Conservation (phyloP, 37 sponge, comb jelly and placozoan species). For the Spongilla lacustris region DNA sequence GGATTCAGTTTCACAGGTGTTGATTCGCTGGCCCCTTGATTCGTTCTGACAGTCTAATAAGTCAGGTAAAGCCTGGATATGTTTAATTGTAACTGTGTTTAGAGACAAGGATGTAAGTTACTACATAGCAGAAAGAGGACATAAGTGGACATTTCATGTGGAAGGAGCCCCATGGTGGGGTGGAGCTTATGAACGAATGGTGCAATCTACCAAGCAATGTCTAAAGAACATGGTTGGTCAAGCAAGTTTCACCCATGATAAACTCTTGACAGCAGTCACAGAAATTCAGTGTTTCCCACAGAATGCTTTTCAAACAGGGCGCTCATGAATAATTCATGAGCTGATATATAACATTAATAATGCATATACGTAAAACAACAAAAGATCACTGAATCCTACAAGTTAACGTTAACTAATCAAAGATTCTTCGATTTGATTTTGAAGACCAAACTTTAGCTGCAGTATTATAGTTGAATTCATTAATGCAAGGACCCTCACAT, state of each 20-base stretch:
- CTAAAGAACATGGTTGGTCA: too few species aligned
- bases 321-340: too few species aligned
- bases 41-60: not conserved
- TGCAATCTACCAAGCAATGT: conserved; percentile 36
- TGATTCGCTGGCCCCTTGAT: not conserved
- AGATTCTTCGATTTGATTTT: too few species aligned
- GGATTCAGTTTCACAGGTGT: not conserved
- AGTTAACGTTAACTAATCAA: too few species aligned
- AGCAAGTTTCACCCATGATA: conserved; percentile 35
- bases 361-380: too few species aligned
- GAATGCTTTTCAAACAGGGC: too few species aligned
- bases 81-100: not conserved
- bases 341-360: too few species aligned
- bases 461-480: too few species aligned
- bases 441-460: too few species aligned
- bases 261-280: conserved; percentile 37
- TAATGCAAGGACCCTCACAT: too few species aligned
- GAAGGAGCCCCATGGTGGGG: conserved; percentile 39
- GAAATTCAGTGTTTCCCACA: too few species aligned
- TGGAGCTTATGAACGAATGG: not conserved
- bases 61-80: conserved; percentile 20
- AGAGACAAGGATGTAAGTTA: not conserved
- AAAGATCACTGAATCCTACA: too few species aligned
- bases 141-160: conserved; percentile 27
- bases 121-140: conserved; percentile 12